Conservation (phyloP, 2,888 invertebrate species). For the Limenitis camilla region DNA sequence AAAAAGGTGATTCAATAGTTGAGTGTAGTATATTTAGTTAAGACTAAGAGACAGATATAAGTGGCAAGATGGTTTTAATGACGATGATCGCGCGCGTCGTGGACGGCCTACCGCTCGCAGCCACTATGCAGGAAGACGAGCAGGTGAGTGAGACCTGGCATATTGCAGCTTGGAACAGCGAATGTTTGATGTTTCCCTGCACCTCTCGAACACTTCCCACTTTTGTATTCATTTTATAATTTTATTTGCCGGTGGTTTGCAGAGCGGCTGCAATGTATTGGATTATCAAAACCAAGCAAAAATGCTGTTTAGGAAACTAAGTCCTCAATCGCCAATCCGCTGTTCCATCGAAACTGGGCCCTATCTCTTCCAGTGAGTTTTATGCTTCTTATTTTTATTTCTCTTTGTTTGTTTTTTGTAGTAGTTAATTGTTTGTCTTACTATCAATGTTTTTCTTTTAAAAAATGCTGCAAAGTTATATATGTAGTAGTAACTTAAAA, state of each 20-base stretch:
- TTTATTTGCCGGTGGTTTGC: constrained; percentile 62
- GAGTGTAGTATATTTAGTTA: constrained; percentile 28
- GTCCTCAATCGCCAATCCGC: constrained; percentile 89
- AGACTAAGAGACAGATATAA: constrained; percentile 34
- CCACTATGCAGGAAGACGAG: constrained; percentile 98
- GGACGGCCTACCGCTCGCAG: constrained; percentile 95
- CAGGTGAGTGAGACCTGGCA: constrained; percentile 77
- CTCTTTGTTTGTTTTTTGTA: constrained; percentile 27
- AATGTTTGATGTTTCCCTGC: constrained; percentile 1
- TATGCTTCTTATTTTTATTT: constrained; percentile 45
- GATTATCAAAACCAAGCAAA: constrained; percentile 99
- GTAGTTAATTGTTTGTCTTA: background rate
- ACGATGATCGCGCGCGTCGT: constrained; percentile 98
- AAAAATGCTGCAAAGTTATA: background rate
- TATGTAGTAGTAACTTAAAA: too few relatives aligned
- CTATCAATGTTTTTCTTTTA: background rate
- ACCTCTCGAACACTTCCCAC: constrained; percentile 13
- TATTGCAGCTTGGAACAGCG: constrained; percentile 5
- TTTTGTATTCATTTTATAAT: constrained; percentile 32
- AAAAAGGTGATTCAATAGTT: constrained; percentile 41
- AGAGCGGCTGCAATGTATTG: constrained; percentile 94
- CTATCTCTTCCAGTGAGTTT: constrained; percentile 96
- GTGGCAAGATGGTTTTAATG: constrained; percentile 89
- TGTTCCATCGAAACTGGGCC: constrained; percentile 98
- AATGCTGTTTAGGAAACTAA: constrained; percentile 96